phyloP scores from a whole-genome alignment of 2,888 invertebrate genomes.

The Dorcus hopei region DNA sequence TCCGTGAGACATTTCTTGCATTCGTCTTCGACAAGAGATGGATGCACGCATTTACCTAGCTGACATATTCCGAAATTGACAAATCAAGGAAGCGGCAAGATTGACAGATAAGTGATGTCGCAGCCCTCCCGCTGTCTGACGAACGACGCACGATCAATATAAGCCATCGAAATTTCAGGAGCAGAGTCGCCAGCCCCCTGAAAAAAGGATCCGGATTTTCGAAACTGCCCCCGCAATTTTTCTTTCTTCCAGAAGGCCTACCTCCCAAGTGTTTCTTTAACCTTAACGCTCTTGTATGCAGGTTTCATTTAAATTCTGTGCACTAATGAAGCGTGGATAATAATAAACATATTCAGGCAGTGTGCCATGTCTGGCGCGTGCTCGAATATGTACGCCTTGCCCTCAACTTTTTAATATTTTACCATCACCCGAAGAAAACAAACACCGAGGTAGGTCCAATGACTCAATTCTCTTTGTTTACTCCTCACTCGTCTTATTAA shows the following conservation, averaged over 20 bases:
- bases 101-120: constrained; percentile 32
- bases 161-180: constrained; percentile 13
- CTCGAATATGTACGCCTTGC: constrained; percentile 37
- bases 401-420: constrained; percentile 30
- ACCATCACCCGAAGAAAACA: constrained; percentile 18
- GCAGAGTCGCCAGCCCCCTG: constrained; percentile 4
- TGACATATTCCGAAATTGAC: constrained; percentile 31
- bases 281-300: too few relatives aligned
- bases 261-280: too few relatives aligned
- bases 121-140: constrained; percentile 29
- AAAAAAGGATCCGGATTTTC: not conserved
- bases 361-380: constrained; percentile 44
- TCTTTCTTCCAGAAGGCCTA: constrained; percentile 8
- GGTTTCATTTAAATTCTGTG: constrained; percentile 24
- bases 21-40: constrained; percentile 20
- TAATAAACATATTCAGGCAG: constrained; percentile 36
- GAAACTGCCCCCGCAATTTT: constrained; percentile 3
- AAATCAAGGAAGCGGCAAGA: constrained; percentile 30
- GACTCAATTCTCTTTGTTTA: constrained; percentile 6
- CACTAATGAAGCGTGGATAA: constrained; percentile 19
- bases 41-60: constrained; percentile 27
- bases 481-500: too few relatives aligned
- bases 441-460: constrained; percentile 27
- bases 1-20: constrained; percentile 3
- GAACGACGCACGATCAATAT: constrained; percentile 27